Evolutionary conservation across 2,113 vertebrate species (phyloP).

Genomic region (Monopterus albus): DNA sequence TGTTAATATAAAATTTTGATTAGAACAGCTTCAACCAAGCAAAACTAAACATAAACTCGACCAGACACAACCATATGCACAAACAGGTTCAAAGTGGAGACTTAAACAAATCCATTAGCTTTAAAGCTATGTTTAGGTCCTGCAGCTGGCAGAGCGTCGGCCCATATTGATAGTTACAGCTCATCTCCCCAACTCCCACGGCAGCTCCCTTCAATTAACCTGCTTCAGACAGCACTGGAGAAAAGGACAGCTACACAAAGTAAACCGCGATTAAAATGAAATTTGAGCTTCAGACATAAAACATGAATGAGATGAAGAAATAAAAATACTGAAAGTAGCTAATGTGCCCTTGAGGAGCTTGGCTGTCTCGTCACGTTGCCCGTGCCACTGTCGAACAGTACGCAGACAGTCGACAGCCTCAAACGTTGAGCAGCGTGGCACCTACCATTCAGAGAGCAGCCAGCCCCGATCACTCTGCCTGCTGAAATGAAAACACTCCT

Average conservation of each 20-base stretch:
- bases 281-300: constrained; percentile 27
- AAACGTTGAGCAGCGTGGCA: constrained; percentile 30
- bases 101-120: constrained; percentile 36
- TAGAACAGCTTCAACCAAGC: neutral
- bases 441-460: constrained; percentile 50
- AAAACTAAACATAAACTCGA: neutral
- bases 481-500: constrained; percentile 60
- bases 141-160: constrained; percentile 12
- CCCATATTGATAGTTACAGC: constrained; percentile 53
- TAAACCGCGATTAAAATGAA: constrained; percentile 60
- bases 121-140: constrained; percentile 43
- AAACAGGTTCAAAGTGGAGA: neutral
- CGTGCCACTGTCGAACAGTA: neutral
- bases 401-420: constrained; percentile 7
- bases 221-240: constrained; percentile 17
- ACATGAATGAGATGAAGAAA: neutral
- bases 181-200: constrained; percentile 54
- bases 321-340: constrained; percentile 14
- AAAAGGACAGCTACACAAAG: constrained; percentile 18
- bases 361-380: neutral
- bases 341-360: constrained; percentile 15
- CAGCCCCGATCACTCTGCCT: constrained; percentile 56
- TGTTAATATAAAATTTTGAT: neutral
- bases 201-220: constrained; percentile 74
- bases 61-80: neutral